These are phyloP conservation scores for Tubulanus polymorphus DNA, from an alignment of 2,888 invertebrate genomes.

Conservation along the genomic window DNA sequence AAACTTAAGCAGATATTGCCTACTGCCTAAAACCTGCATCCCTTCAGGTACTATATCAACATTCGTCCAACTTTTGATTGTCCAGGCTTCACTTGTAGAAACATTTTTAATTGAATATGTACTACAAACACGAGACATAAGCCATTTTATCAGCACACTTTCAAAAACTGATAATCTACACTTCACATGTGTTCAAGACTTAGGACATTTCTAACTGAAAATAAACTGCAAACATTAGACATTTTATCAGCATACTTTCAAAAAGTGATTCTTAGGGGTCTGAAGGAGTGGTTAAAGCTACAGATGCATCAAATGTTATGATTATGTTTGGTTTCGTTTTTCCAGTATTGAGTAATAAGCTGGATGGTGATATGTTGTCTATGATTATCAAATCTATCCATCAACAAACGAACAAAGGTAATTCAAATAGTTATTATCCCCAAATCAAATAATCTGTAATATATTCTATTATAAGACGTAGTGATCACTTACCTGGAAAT, in stretches of 20 bases:
- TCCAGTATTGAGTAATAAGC: slow-evolving; percentile 49
- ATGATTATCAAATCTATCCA: slow-evolving; percentile 38
- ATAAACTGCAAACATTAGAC: background rate
- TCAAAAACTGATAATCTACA: too few relatives aligned
- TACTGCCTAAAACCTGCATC: background rate
- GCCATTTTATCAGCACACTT: background rate
- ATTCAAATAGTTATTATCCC: too few relatives aligned
- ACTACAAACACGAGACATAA: background rate
- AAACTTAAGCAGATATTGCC: too few relatives aligned
- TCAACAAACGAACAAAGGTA: slow-evolving; percentile 34
- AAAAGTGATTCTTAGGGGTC: background rate
- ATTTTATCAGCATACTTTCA: background rate
- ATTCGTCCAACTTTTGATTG: background rate
- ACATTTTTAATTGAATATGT: background rate
- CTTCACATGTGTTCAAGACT: too few relatives aligned
- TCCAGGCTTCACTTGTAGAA: background rate
- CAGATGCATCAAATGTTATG: background rate
- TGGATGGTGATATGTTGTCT: slow-evolving; percentile 47
- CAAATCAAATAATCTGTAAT: background rate
- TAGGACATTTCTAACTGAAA: too few relatives aligned
- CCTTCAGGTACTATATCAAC: background rate
- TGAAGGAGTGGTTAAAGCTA: background rate
- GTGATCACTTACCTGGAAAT: too few relatives aligned
- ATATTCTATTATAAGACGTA: too few relatives aligned
- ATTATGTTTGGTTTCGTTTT: slow-evolving; percentile 11